Percentiles rank a stretch among this genome's conserved stretches.
phyloP scores from a whole-genome alignment of 2,888 invertebrate genomes.

The Acanthosoma haemorrhoidale region DNA sequence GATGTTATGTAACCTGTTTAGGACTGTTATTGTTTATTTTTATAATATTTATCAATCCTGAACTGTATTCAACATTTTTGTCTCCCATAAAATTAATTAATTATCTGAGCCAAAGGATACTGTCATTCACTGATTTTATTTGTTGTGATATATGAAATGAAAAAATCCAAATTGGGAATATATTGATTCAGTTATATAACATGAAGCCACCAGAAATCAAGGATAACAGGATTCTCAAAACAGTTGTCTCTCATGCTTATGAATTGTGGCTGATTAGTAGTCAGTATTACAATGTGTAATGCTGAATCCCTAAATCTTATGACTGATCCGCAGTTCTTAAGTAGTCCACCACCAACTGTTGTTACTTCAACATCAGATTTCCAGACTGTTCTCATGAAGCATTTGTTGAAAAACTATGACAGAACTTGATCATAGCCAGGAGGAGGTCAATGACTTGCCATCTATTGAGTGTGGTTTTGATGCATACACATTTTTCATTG shows the following conservation, averaged over 20 bases:
- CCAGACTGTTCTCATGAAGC: not conserved
- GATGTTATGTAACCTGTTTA: too few relatives aligned
- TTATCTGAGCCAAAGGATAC: too few relatives aligned
- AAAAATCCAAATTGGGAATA: not conserved
- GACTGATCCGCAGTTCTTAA: not conserved
- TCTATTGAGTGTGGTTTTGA: conserved; percentile 14
- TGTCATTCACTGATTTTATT: too few relatives aligned
- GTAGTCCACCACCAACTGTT: not conserved
- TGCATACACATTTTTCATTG: not conserved
- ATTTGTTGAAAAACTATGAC: not conserved
- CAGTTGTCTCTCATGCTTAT: not conserved
- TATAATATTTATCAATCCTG: too few relatives aligned
- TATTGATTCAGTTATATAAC: not conserved
- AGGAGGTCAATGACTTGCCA: not conserved
- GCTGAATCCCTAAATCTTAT: not conserved
- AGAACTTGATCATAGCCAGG: conserved; percentile 1
- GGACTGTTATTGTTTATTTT: too few relatives aligned
- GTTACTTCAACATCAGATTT: not conserved
- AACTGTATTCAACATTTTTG: too few relatives aligned
- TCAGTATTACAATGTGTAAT: not conserved
- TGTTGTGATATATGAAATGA: too few relatives aligned
- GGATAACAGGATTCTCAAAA: conserved; percentile 1
- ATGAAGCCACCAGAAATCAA: conserved; percentile 4
- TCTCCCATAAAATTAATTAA: too few relatives aligned
- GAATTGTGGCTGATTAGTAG: not conserved